Percentiles rank a stretch among this genome's conserved stretches.
phyloP scores from a whole-genome alignment of 1,140 invertebrate genomes.

The Euwallacea similis region DNA sequence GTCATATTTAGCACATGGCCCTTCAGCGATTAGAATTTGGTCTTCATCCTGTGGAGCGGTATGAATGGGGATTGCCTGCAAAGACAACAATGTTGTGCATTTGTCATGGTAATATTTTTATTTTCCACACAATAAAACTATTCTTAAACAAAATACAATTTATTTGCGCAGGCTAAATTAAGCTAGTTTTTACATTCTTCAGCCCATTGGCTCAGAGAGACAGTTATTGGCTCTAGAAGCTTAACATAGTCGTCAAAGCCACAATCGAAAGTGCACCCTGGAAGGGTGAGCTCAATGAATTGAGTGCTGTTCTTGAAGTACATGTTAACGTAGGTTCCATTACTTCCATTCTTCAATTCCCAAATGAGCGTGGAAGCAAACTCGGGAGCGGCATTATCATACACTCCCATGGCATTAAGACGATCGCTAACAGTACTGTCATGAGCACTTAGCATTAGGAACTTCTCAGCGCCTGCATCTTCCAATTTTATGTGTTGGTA shows the following conservation, averaged over 20 bases:
- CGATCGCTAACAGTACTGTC: conserved; percentile 79
- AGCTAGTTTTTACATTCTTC: conserved; percentile 25
- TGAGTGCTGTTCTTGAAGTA: conserved; percentile 65
- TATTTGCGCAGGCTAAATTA: background rate
- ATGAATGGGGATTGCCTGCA: conserved; percentile 67
- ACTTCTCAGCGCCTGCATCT: conserved; percentile 52
- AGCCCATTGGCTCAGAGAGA: conserved; percentile 36
- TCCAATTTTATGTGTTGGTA: background rate
- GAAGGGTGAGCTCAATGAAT: conserved; percentile 58
- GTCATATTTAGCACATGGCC: conserved; percentile 65
- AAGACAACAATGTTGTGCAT: background rate
- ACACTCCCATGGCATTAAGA: conserved; percentile 72
- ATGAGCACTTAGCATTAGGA: conserved; percentile 56
- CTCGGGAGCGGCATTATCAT: conserved; percentile 69
- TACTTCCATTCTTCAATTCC: conserved; percentile 61
- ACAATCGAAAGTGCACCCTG: conserved; percentile 62
- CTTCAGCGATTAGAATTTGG: conserved; percentile 60
- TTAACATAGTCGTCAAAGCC: conserved; percentile 59
- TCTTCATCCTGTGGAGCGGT: conserved; percentile 68
- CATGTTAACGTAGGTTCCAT: conserved; percentile 55
- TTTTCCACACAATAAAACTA: background rate
- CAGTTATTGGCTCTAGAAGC: conserved; percentile 37
- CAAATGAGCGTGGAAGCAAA: conserved; percentile 72
- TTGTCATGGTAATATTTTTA: background rate
- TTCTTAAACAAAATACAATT: background rate